phyloP scores from a whole-genome alignment of 2,888 invertebrate species.

The Julus scanicus region DNA sequence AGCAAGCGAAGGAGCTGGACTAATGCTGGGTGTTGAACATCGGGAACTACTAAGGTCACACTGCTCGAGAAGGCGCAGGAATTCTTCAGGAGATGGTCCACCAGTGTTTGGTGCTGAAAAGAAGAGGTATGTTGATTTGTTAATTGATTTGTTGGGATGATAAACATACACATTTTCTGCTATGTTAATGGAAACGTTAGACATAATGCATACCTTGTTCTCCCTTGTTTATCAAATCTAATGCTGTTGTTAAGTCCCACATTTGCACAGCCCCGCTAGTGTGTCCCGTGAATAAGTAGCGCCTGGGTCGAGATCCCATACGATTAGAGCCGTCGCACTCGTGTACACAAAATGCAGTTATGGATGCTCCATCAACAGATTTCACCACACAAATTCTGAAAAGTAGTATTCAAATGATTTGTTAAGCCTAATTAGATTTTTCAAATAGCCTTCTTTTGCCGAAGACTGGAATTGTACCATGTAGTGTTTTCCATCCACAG shows the following conservation, averaged over 20 bases:
- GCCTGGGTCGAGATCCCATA: conserved; percentile 86
- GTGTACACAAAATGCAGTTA: conserved; percentile 95
- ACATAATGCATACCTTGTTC: conserved; percentile 58
- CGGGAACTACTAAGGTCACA: conserved; percentile 89
- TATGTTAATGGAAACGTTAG: neutral
- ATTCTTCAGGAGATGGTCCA: conserved; percentile 92
- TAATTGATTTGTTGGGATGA: neutral
- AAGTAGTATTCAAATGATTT: neutral
- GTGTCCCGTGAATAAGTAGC: conserved; percentile 92
- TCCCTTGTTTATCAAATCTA: conserved; percentile 76
- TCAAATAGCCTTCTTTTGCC: neutral
- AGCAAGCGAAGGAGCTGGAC: conserved; percentile 75
- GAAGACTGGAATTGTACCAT: neutral
- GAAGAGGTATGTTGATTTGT: conserved; percentile 15
- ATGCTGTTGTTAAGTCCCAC: conserved; percentile 98
- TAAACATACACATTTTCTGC: neutral
- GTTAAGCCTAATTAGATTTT: neutral
- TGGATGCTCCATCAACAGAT: conserved; percentile 92
- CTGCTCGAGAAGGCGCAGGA: conserved; percentile 89
- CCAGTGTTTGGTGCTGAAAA: conserved; percentile 75
- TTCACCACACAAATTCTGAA: conserved; percentile 90
- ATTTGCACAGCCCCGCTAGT: conserved; percentile 91
- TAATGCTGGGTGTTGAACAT: conserved; percentile 82
- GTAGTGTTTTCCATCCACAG: neutral
- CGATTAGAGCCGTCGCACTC: conserved; percentile 97